Evolutionary conservation across 1,140 invertebrate species (phyloP), one percentile per base, ranked within the genome.

Genomic region (Caenorhabditis elegans): DNA sequence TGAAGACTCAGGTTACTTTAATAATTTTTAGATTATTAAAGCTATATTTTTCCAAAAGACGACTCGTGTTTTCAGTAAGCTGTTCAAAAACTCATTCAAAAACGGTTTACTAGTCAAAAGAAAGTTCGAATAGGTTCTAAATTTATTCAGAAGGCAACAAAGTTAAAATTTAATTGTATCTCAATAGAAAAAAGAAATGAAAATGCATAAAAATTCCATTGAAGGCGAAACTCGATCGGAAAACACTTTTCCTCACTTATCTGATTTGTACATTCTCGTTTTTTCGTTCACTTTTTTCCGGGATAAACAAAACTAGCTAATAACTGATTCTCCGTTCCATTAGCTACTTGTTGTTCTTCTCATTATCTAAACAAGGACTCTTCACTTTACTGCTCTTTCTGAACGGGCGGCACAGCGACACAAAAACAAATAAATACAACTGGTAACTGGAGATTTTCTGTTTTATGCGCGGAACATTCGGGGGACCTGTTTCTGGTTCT

Each of bases 361-460:
- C 3, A 31, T 70, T 13, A 39, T 19, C 60, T 22, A 22, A 60
- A 22, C 34, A 70, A 43, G 34, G 60, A 39, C 60, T 70, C 60
- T 70, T 70, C 60, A 70, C 60, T 39, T 60, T 39, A 43, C 39
- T 43, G 39, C 39, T 43, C 17, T 39, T 8, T 22, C n/a, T 11
- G 19, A 70, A 70, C 60, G 34, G 60, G 60, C 34, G 60, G 60
- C 4, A 15, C 34, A 10, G 5, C 4, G 31, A 13, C 28, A n/a
- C 3, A 39, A 70, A 70, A 39, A 36, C 60, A 70, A 70, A 70
- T 70, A 70, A 70, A 39, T 39, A 39, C 51, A 26, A 53, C 60
- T 70, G 34, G 60, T 70, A 70, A 70, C 60, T 70, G 60, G 60
- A 70, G 60, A 70, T 70, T 39, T 34, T 31, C 3, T 26, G 5